Evolutionary conservation across 2,797 vertebrate genomes (phyloP).

Genomic region (Setipinna tenuifilis): DNA sequence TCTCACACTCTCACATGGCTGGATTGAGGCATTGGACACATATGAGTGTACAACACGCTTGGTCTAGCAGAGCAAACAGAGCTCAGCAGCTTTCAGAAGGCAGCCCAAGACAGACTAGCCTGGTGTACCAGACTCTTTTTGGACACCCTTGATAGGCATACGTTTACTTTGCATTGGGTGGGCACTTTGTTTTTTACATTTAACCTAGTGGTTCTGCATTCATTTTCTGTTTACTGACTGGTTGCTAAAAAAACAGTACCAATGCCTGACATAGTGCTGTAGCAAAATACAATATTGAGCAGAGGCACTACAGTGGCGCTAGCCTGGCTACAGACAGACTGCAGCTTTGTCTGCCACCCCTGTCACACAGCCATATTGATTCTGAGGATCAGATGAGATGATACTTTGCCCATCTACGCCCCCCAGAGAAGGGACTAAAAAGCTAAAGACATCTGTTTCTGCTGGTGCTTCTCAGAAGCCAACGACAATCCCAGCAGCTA

Average conservation of each 20-base stretch:
- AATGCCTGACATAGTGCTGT: too few relatives aligned
- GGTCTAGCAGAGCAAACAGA: background rate
- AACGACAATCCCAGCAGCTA: background rate
- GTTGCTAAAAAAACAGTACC: too few relatives aligned
- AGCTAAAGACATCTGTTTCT: background rate
- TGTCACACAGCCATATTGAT: background rate
- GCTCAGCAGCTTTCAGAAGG: background rate
- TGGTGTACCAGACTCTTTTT: too few relatives aligned
- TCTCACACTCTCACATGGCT: background rate
- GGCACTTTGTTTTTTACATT: too few relatives aligned
- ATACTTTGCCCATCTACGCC: background rate
- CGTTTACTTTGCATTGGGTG: too few relatives aligned
- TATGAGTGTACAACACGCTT: background rate
- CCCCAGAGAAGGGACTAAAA: background rate
- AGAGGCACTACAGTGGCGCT: too few relatives aligned
- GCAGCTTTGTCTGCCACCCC: background rate
- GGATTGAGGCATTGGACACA: background rate
- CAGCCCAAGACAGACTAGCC: background rate
- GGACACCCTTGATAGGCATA: too few relatives aligned
- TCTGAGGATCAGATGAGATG: background rate
- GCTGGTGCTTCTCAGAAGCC: background rate
- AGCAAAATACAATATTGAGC: too few relatives aligned
- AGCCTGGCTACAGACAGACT: background rate
- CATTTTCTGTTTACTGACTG: too few relatives aligned
- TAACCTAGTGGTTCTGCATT: too few relatives aligned